Conservation (phyloP, 2,797 vertebrate species). For the Typhlichthys subterraneus region DNA sequence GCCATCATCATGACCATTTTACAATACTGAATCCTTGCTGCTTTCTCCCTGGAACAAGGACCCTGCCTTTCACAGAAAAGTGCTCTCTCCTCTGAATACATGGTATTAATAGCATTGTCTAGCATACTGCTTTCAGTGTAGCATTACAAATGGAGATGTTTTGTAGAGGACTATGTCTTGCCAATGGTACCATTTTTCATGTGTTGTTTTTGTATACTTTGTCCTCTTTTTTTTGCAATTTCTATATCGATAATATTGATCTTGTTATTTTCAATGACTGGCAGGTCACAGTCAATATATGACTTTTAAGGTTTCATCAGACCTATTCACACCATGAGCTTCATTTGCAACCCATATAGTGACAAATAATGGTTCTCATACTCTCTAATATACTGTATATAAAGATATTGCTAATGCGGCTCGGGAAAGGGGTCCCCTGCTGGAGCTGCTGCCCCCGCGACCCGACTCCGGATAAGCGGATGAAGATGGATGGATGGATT, state of each 20-base stretch:
- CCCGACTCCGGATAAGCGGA: no score
- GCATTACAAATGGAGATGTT: slow-evolving; percentile 56
- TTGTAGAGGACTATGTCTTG: slow-evolving; percentile 37
- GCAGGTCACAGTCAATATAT: slow-evolving; percentile 54
- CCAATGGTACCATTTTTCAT: slow-evolving; percentile 28
- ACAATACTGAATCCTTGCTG: slow-evolving; percentile 33
- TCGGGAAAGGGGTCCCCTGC: no score
- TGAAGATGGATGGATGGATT: no score
- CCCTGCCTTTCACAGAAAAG: slow-evolving; percentile 46
- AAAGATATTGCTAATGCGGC: no score
- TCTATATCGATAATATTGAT: slow-evolving; percentile 57
- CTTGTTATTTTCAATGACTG: slow-evolving; percentile 43
- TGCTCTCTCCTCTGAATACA: slow-evolving; percentile 40
- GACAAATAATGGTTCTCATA: no score
- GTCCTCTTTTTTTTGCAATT: slow-evolving; percentile 18
- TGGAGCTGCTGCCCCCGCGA: no score
- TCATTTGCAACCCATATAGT: slow-evolving; percentile 17
- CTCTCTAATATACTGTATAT: no score
- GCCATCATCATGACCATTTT: slow-evolving; percentile 53
- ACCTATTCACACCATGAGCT: slow-evolving; percentile 30
- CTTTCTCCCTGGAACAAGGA: slow-evolving; percentile 28
- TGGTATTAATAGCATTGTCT: slow-evolving; percentile 52
- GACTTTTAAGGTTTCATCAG: slow-evolving; percentile 60
- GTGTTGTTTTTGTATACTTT: slow-evolving; percentile 18
- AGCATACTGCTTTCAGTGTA: slow-evolving; percentile 37